Evolutionary conservation across 2,888 invertebrate genomes (phyloP).

Genomic region (Ischnura elegans): DNA sequence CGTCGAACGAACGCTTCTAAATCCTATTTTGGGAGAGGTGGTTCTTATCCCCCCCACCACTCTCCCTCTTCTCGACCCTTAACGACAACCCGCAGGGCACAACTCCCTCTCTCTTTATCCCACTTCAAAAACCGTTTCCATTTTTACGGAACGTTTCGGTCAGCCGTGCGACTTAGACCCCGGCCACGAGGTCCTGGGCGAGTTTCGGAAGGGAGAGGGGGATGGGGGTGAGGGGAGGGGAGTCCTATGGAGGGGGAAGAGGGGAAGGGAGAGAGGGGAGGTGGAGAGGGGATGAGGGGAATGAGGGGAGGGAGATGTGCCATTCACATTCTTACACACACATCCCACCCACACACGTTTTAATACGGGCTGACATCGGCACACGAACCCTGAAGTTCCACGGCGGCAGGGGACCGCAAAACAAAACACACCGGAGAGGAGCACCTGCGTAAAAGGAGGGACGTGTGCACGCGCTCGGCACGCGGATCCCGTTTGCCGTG

Average conservation of each 20-base stretch:
- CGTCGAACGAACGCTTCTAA: not conserved
- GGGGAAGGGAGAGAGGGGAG: not conserved
- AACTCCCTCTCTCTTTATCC: not conserved
- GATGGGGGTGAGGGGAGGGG: not conserved
- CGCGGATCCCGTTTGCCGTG: not conserved
- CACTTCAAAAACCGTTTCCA: not conserved
- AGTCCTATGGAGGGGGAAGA: not conserved
- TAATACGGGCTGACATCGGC: not conserved
- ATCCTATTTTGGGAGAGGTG: not conserved
- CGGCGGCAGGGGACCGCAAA: not conserved
- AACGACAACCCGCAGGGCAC: conserved; percentile 37
- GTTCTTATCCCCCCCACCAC: not conserved
- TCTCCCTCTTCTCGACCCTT: not conserved
- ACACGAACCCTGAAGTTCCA: not conserved
- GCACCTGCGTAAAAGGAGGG: not conserved
- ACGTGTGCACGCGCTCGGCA: not conserved
- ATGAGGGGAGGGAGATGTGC: conserved; percentile 13
- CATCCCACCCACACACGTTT: not conserved
- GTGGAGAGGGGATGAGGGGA: not conserved
- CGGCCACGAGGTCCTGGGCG: conserved; percentile 56
- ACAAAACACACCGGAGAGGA: not conserved
- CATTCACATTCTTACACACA: conserved; percentile 45
- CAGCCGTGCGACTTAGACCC: conserved; percentile 54
- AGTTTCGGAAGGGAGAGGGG: not conserved
- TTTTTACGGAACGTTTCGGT: conserved; percentile 44